Conservation (phyloP, 2,888 invertebrate genomes). For the Trilocha varians region DNA sequence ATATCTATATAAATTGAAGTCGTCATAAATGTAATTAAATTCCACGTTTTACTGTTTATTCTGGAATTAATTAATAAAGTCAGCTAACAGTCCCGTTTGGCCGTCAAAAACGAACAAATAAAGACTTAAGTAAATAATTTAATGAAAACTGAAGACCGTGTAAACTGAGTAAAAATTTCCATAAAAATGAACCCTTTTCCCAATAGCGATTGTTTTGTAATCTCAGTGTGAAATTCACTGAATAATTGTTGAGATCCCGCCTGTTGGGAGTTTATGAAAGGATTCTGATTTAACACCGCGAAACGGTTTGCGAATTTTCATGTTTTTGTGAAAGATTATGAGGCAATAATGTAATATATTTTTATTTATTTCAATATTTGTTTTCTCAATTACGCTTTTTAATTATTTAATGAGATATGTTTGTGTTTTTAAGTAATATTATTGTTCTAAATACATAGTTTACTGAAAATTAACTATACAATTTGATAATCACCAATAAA, state of each 20-base stretch:
- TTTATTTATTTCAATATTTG: too few species aligned
- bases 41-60: background rate
- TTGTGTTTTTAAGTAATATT: too few species aligned
- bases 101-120: conserved; percentile 1
- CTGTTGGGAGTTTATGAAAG: conserved; percentile 8
- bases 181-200: conserved; percentile 4
- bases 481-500: too few species aligned
- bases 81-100: background rate
- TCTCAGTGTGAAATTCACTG: conserved; percentile 2
- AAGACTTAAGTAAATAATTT: conserved; percentile 2
- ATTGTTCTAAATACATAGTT: too few species aligned
- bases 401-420: too few species aligned
- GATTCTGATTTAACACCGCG: conserved; percentile 10
- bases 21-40: background rate
- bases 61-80: background rate
- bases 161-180: conserved; percentile 1
- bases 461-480: too few species aligned
- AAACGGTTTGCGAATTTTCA: background rate
- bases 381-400: too few species aligned
- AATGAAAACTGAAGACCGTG: conserved; percentile 1
- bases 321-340: background rate
- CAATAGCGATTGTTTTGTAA: conserved; percentile 5
- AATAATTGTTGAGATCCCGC: conserved; percentile 7
- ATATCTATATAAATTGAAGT: background rate
- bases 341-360: background rate